Evolutionary conservation across 2,113 vertebrate species (phyloP).

Genomic region (Nannobrachium achirus): DNA sequence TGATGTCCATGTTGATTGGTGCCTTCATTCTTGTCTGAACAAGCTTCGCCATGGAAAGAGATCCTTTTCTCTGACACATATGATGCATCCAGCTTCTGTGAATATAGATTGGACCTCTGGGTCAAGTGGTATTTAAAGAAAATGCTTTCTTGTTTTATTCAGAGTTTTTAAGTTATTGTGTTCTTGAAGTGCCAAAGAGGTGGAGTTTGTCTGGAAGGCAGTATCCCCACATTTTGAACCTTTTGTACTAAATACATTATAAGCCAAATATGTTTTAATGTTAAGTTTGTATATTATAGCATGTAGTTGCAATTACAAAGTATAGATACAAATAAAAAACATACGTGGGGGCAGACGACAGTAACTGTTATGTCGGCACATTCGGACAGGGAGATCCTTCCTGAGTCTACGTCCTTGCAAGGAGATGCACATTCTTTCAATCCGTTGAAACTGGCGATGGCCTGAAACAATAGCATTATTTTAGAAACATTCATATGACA

Average conservation of each 20-base stretch:
- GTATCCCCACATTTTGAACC: too few relatives aligned
- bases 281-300: too few relatives aligned
- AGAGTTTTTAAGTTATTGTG: too few relatives aligned
- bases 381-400: constrained; percentile 2
- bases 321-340: too few relatives aligned
- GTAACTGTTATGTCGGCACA: constrained; percentile 23
- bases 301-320: too few relatives aligned
- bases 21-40: background rate
- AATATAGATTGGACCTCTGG: background rate
- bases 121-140: background rate
- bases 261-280: too few relatives aligned
- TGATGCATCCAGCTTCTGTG: fast-evolving
- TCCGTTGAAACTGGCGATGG: background rate
- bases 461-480: constrained; percentile 45
- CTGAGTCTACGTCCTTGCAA: constrained; percentile 12
- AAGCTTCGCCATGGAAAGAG: fast-evolving
- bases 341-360: constrained; percentile 25
- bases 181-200: too few relatives aligned
- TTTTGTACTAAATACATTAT: too few relatives aligned
- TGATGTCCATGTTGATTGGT: background rate
- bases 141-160: too few relatives aligned
- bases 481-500: too few relatives aligned
- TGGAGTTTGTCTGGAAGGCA: too few relatives aligned
- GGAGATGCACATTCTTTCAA: background rate
- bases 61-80: background rate